phyloP scores from a whole-genome alignment of 1,140 invertebrate species.

The Macrobrachium nipponense region DNA sequence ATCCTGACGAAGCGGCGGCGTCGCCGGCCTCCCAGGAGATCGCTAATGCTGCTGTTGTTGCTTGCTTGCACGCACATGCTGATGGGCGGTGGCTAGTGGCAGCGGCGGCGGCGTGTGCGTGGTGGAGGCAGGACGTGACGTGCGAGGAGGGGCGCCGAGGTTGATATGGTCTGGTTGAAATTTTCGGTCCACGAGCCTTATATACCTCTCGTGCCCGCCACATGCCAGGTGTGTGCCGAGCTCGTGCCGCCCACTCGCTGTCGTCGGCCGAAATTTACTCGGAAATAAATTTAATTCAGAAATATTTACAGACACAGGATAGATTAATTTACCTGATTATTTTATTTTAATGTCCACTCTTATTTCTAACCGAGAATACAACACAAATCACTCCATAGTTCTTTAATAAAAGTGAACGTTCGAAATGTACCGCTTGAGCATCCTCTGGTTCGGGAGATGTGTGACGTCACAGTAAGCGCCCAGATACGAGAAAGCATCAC shows the following conservation, averaged over 20 bases:
- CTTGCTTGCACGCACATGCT: constrained; percentile 53
- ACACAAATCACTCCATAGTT: too few species aligned
- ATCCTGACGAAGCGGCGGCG: constrained; percentile 39
- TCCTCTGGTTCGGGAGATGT: too few species aligned
- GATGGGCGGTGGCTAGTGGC: neutral
- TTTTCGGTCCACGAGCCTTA: constrained; percentile 51
- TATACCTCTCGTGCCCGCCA: constrained; percentile 59
- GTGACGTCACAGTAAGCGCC: too few species aligned
- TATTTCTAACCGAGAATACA: too few species aligned
- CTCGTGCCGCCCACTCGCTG: constrained; percentile 36
- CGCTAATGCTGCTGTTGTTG: too few species aligned
- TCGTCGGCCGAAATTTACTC: constrained; percentile 7
- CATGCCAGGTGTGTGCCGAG: constrained; percentile 58
- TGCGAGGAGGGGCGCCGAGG: constrained; percentile 16
- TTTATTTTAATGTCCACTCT: too few species aligned
- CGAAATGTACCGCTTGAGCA: too few species aligned
- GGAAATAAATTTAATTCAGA: neutral
- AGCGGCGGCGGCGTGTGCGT: constrained; percentile 21
- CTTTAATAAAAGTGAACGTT: too few species aligned
- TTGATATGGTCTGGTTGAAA: constrained; percentile 56
- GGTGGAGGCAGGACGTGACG: constrained; percentile 18
- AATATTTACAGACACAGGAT: neutral
- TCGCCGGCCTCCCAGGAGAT: constrained; percentile 27
- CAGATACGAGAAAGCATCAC: too few species aligned
- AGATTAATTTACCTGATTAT: neutral